These are phyloP conservation scores for Metacarcinus magister DNA, from an alignment of 2,888 invertebrate species.

Conservation along the genomic window DNA sequence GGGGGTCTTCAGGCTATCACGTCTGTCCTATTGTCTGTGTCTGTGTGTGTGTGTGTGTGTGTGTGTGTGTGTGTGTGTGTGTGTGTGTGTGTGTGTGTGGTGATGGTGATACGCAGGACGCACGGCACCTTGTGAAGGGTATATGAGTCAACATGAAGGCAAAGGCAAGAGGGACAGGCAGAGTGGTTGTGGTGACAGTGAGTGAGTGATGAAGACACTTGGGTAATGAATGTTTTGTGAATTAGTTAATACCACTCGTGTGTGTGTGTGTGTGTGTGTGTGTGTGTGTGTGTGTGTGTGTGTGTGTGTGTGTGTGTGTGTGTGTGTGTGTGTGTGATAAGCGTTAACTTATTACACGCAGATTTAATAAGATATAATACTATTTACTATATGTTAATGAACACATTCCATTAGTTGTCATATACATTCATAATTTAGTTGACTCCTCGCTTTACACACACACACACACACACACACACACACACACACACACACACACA, in stretches of 20 bases:
- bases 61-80: too few relatives aligned
- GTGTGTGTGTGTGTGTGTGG: background rate
- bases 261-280: conserved; percentile 2
- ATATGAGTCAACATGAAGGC: background rate
- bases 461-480: conserved; percentile 45
- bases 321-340: conserved; percentile 34
- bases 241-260: background rate
- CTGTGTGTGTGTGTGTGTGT: too few relatives aligned
- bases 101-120: background rate
- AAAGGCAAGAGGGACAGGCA: background rate
- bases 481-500: conserved; percentile 54
- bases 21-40: too few relatives aligned
- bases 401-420: background rate
- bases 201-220: conserved; percentile 7
- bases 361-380: background rate
- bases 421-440: background rate
- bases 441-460: background rate
- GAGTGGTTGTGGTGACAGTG: background rate
- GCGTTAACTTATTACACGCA: background rate
- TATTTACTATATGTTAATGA: background rate
- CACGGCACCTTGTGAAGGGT: background rate
- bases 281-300: conserved; percentile 7
- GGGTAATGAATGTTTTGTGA: background rate
- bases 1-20: too few relatives aligned
- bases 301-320: conserved; percentile 35